phyloP scores from a whole-genome alignment of 1,140 invertebrate species.

The Phymorhynchus buccinoides region DNA sequence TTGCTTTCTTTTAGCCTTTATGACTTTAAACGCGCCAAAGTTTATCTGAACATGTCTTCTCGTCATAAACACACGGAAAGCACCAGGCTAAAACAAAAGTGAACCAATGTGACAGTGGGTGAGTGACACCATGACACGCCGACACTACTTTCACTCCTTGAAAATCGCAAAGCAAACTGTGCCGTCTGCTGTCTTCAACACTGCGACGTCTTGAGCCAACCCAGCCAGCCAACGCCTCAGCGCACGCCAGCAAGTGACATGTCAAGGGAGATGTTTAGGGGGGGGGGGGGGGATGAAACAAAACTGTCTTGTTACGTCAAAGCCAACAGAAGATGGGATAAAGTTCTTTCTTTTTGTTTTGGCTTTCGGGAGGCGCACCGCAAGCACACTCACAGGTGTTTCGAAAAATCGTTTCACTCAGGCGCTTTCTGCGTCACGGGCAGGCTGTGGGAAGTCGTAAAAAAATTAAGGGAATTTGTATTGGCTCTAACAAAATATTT shows the following conservation, averaged over 20 bases:
- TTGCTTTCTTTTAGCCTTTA: constrained; percentile 17
- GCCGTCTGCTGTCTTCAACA: constrained; percentile 34
- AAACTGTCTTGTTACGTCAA: constrained; percentile 26
- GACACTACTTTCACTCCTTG: not conserved
- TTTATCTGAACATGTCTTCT: constrained; percentile 2
- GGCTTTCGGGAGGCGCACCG: not conserved
- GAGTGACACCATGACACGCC: not conserved
- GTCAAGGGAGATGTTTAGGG: too few species aligned
- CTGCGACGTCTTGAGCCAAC: not conserved
- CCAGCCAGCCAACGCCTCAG: constrained; percentile 9
- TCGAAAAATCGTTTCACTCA: not conserved
- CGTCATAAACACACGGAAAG: not conserved
- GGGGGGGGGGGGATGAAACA: not conserved
- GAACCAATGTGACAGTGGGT: not conserved
- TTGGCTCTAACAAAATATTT: too few species aligned
- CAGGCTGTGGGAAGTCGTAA: not conserved
- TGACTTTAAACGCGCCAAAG: not conserved
- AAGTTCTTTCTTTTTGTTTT: not conserved
- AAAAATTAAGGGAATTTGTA: too few species aligned
- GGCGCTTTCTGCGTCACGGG: not conserved
- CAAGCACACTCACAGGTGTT: constrained; percentile 33
- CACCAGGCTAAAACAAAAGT: not conserved
- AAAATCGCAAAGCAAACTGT: not conserved
- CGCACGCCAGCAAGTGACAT: constrained; percentile 1
- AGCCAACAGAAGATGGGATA: not conserved